Base-by-base conservation (phyloP, 2,113 vertebrate species). In the Clarias gariepinus region DNA sequence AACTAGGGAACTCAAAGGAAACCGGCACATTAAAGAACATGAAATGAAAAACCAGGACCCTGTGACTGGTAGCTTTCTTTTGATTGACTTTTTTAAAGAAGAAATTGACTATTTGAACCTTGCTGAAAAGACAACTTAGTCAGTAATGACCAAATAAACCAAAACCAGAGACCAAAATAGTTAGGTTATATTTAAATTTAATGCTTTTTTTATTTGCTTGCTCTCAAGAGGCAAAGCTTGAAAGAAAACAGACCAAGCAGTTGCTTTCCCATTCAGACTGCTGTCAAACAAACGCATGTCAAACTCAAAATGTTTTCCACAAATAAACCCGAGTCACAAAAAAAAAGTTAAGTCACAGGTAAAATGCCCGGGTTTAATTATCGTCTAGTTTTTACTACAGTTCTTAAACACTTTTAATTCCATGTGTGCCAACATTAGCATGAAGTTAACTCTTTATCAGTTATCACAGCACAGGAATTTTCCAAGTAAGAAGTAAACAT, bases 131-230 rank as follows among this genome's bases (percentile, higher is more conserved):
- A 53, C 74, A 53, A 52, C 52, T 77, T 77, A 16, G 25, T 77
- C 52, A 55, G 25, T 25, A 23, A 55, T 28, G 36, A 47, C 19
- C 19, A 73, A 33, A 76, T 77, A 77, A 16, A 77, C 74, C 74
- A 28, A 4, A 21, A 53, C 23, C 23, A 76, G 41, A 55, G 25
- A 25, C 74, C 25, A 55, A 25, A 28, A 53, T 18, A 28, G 16
- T 77, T 55, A 55, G 74, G 11, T 28, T 55, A 77, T 77, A 53
- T 77, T 55, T 77, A 77, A 7, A 23, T 55, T 25, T 52, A 74
- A 52, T 74, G 71, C 36, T 21, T 25, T 71, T 36, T 73, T 74
- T 74, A 74, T 74, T 74, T 76, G 73, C 73, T 76, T n/a, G 11
- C 41, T 52, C 73, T n/a, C 73, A 52, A 76, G 23, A 76, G 21